Evolutionary conservation across 2,113 vertebrate species (phyloP), one percentile per base, ranked within the genome.

Genomic region (Casuarius casuarius): DNA sequence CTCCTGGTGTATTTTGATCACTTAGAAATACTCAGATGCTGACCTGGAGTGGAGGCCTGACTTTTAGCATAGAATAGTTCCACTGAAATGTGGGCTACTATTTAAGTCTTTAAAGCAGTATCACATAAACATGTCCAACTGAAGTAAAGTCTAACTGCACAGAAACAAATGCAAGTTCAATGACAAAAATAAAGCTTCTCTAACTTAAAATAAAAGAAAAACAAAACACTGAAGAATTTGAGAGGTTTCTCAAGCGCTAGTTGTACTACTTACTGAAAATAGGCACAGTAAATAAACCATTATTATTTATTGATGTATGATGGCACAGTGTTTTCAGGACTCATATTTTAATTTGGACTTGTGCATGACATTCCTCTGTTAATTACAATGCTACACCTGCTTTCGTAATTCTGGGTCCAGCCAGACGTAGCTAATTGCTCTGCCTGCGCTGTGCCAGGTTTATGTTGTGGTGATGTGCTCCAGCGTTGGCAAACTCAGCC

Each of bases 241-340:
- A 52, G 46, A 25, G 16, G 9, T 7, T 12, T 14, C 66, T 74
- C 0, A 1, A 40, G 8, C 20, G 10, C 19, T 52, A 0, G 0
- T 35, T 12, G 25, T 35, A 31, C 52, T 83, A 31, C 40, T 56
- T 59, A 9, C 6, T 40, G 63, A 12, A 0, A 6, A 40, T 29
- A 0, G 26, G 28, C 83, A 33, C 44, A 66, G 22, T 35, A 51
- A 71, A 67, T 31, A 44, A 65, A 51, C 68, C 49, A 26, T 33
- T 49, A 38, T 26, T 70, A 0, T 3, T 35, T 44, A 67, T 33
- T 16, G 18, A 25, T 7, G 22, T 54, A 3, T 29, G 6, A 4
- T 1, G 15, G 10, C 54, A 26, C n/a, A 5, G 5, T 59, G 31
- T 59, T 59, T 33, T 33, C 56, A 33, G 56, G 56, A 33, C 56